Evolutionary conservation across 2,888 invertebrate species (phyloP).

Genomic region (Hypomecis punctinalis): DNA sequence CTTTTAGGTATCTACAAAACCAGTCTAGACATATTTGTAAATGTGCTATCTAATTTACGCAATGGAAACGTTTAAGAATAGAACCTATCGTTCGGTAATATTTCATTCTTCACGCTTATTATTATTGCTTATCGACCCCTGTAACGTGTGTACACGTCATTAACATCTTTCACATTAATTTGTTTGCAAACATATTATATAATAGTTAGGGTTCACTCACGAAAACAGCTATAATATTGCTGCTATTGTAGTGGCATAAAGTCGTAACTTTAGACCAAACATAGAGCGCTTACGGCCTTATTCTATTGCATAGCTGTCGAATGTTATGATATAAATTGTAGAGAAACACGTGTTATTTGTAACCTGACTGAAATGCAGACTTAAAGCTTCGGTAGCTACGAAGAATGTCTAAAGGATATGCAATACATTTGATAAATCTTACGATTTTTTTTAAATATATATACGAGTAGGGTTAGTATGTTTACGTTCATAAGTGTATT

Average conservation of each 20-base stretch:
- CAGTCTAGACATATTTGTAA: neutral
- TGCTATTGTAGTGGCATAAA: neutral
- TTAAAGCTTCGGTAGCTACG: too few relatives aligned
- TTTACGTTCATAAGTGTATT: too few relatives aligned
- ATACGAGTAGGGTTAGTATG: too few relatives aligned
- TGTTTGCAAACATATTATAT: slow-evolving; percentile 44
- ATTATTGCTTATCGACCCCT: slow-evolving; percentile 30
- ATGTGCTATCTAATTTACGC: neutral
- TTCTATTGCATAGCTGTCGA: too few relatives aligned
- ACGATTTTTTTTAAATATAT: too few relatives aligned
- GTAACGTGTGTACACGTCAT: slow-evolving; percentile 41
- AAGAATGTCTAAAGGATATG: too few relatives aligned
- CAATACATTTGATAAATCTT: too few relatives aligned
- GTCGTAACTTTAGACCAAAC: neutral
- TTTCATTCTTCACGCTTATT: slow-evolving; percentile 37
- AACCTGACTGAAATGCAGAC: too few relatives aligned
- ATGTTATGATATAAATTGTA: too few relatives aligned
- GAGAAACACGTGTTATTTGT: too few relatives aligned
- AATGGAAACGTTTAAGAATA: neutral
- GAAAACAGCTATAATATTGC: neutral
- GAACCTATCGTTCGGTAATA: slow-evolving; percentile 7
- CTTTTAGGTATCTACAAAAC: too few relatives aligned
- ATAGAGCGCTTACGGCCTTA: too few relatives aligned
- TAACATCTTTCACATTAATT: slow-evolving; percentile 46
- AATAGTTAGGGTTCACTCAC: slow-evolving; percentile 5